Percentiles rank a stretch among this genome's conserved stretches.
Conservation (phyloP, 2,797 vertebrate genomes). For the Loriculus beryllinus region DNA sequence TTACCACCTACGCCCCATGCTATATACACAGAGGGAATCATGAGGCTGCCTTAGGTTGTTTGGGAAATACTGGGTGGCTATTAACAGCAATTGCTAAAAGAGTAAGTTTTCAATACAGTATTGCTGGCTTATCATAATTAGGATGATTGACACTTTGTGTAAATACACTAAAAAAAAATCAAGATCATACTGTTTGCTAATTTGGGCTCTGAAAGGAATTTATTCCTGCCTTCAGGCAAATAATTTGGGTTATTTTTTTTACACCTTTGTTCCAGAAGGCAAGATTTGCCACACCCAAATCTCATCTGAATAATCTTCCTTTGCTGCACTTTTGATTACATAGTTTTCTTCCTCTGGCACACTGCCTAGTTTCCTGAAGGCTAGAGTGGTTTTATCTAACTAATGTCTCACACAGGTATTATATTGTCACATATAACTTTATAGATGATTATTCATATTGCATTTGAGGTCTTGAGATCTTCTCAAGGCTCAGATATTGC, state of each 20-base stretch:
- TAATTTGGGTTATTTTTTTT: neutral
- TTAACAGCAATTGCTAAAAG: neutral
- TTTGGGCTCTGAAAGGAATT: neutral
- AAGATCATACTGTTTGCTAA: neutral
- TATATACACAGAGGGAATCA: neutral
- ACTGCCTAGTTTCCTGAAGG: neutral
- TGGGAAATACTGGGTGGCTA: neutral
- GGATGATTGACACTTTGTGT: neutral
- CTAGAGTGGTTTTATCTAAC: neutral
- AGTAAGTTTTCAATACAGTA: neutral
- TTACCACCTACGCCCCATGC: neutral
- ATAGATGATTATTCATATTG: neutral
- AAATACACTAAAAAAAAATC: neutral
- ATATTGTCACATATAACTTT: neutral
- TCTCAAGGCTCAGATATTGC: neutral
- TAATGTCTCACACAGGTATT: neutral
- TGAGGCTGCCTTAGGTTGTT: neutral
- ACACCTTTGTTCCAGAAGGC: neutral
- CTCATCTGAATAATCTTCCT: neutral
- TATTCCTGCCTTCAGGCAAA: neutral
- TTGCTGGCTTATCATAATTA: neutral
- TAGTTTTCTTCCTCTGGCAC: neutral
- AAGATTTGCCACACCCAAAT: neutral
- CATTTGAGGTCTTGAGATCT: neutral
- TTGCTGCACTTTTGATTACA: neutral